Evolutionary conservation across 2,888 invertebrate genomes (phyloP).

Genomic region (Eupithecia vulgata): DNA sequence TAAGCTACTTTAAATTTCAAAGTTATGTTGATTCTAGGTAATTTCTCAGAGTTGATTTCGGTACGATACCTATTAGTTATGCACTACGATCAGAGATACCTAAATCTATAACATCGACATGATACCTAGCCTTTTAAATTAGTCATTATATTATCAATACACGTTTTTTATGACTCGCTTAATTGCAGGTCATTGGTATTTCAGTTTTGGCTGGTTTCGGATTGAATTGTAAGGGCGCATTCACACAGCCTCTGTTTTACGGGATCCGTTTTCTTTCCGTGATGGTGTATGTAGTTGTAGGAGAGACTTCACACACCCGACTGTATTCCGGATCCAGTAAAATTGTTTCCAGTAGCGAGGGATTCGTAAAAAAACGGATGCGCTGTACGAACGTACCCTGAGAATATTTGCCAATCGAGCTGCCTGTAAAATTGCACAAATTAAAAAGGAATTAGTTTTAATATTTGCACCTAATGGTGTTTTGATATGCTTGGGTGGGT

Average conservation of each 20-base stretch:
- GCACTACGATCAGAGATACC: not conserved
- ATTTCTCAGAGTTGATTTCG: not conserved
- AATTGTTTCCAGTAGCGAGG: too few relatives aligned
- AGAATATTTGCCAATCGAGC: conserved; percentile 17
- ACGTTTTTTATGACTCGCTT: conserved; percentile 40
- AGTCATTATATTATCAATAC: conserved; percentile 2
- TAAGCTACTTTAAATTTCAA: not conserved
- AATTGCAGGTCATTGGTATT: conserved; percentile 42
- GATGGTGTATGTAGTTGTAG: too few relatives aligned
- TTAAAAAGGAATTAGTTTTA: conserved; percentile 37
- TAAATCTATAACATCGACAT: conserved; percentile 3
- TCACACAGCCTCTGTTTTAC: too few relatives aligned
- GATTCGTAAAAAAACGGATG: too few relatives aligned
- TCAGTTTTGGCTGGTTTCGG: conserved; percentile 36
- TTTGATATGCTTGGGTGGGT: conserved; percentile 36
- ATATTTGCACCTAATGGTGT: conserved; percentile 30
- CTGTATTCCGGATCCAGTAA: too few relatives aligned
- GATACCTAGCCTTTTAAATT: conserved; percentile 2
- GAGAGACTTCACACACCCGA: too few relatives aligned
- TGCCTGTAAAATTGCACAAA: conserved; percentile 28
- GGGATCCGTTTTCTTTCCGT: too few relatives aligned
- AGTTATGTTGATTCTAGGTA: not conserved
- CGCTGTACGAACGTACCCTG: too few relatives aligned
- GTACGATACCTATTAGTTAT: conserved; percentile 5
- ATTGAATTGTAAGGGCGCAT: conserved; percentile 30